Conservation (phyloP, 2,113 vertebrate genomes). For the Megalops atlanticus region DNA sequence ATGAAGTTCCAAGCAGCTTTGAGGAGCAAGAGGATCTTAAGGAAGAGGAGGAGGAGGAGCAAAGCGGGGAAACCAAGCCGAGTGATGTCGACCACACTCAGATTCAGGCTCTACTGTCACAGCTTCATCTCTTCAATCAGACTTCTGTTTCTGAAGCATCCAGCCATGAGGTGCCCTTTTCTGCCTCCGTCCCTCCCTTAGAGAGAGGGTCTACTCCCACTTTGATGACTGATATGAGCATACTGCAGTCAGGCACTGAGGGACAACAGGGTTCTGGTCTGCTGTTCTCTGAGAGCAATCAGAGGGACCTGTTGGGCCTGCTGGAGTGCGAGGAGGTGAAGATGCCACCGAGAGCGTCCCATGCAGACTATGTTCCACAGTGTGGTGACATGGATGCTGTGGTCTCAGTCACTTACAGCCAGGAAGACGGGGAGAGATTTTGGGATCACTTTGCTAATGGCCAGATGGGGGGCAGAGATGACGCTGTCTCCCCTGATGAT, state of each 20-base stretch:
- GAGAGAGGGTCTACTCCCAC: slow-evolving; percentile 43
- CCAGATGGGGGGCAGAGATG: slow-evolving; percentile 28
- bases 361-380: slow-evolving; percentile 15
- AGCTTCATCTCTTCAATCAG: slow-evolving; percentile 68
- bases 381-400: slow-evolving; percentile 61
- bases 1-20: slow-evolving; percentile 6
- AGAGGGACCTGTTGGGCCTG: slow-evolving; percentile 77
- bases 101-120: slow-evolving; percentile 73
- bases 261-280: slow-evolving; percentile 67
- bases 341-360: slow-evolving; percentile 14
- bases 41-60: not conserved
- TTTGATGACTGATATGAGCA: slow-evolving; percentile 13
- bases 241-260: not conserved
- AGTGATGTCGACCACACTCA: slow-evolving; percentile 66
- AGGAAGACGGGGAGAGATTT: slow-evolving; percentile 55
- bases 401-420: slow-evolving; percentile 60
- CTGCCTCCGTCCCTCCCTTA: not conserved
- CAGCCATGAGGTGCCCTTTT: not conserved
- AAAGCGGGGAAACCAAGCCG: not conserved
- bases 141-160: slow-evolving; percentile 1
- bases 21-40: slow-evolving; percentile 10
- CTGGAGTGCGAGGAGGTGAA: slow-evolving; percentile 65
- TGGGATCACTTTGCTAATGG: slow-evolving; percentile 50
- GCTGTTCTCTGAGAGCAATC: slow-evolving; percentile 76
- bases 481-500: slow-evolving; percentile 53